phyloP scores from a whole-genome alignment of 2,797 vertebrate genomes.

The Onychomys torridus region DNA sequence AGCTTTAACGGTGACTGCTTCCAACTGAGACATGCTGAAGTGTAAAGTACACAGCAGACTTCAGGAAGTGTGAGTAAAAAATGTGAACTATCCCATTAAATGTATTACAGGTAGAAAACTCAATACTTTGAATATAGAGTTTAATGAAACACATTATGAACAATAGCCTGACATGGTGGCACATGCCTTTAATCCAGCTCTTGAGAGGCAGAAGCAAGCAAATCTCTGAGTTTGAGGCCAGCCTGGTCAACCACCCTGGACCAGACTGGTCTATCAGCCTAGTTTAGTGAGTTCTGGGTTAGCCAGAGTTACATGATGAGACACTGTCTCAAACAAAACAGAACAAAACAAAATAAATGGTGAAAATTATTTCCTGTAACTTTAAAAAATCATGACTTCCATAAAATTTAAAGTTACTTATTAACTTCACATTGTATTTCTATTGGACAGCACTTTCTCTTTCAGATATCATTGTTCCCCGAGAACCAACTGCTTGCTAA shows the following conservation, averaged over 20 bases:
- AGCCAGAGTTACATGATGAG: background rate
- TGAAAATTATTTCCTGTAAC: conserved; percentile 42
- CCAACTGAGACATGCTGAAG: background rate
- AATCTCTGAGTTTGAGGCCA: background rate
- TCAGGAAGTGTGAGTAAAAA: conserved; percentile 30
- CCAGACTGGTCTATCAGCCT: background rate
- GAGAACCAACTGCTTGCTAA: background rate
- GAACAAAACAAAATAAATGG: conserved; percentile 17
- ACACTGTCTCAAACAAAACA: background rate
- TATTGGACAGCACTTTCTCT: background rate
- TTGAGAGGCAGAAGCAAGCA: background rate
- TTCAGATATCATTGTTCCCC: background rate
- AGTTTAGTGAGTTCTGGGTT: background rate
- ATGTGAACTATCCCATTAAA: conserved; percentile 34
- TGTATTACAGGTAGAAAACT: conserved; percentile 33
- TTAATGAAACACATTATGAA: conserved; percentile 39
- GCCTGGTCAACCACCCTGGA: background rate
- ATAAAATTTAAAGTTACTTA: conserved; percentile 7
- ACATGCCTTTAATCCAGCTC: background rate
- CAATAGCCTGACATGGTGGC: background rate
- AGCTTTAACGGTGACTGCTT: background rate
- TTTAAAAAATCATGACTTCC: conserved; percentile 27
- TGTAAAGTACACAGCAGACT: conserved; percentile 8
- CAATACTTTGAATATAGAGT: background rate
- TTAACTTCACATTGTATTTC: conserved; percentile 16